Evolutionary conservation across 1,140 invertebrate genomes (phyloP).

Genomic region (Cherax quadricarinatus): DNA sequence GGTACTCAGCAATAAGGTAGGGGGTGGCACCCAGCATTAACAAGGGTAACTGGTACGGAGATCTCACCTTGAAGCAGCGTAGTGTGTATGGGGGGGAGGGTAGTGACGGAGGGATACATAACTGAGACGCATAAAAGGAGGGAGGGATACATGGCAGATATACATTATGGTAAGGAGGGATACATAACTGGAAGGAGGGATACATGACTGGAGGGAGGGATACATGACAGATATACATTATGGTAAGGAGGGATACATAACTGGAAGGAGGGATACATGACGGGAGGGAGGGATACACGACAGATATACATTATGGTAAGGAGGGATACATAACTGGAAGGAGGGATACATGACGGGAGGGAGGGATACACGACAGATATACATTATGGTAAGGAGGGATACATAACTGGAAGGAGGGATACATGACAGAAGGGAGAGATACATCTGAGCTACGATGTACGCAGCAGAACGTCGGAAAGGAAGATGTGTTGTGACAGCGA

Average conservation of each 20-base stretch:
- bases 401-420: too few relatives aligned
- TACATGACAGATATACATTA: too few relatives aligned
- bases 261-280: not conserved
- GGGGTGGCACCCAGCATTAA: too few relatives aligned
- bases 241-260: not conserved
- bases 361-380: too few relatives aligned
- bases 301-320: not conserved
- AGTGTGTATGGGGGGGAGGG: not conserved
- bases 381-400: too few relatives aligned
- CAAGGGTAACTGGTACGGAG: too few relatives aligned
- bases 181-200: not conserved
- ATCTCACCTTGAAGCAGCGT: too few relatives aligned
- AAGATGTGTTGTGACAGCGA: not conserved
- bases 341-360: not conserved
- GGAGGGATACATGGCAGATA: not conserved
- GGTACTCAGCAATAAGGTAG: too few relatives aligned
- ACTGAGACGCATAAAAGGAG: not conserved
- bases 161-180: not conserved
- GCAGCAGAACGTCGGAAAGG: not conserved
- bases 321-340: not conserved
- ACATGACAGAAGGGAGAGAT: not conserved
- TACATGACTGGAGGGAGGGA: not conserved
- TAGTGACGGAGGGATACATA: not conserved
- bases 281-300: not conserved
- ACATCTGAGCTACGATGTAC: not conserved